These are phyloP conservation scores for Mesorhabditis spiculigera DNA, from an alignment of 2,888 invertebrate species.

Conservation along the genomic window DNA sequence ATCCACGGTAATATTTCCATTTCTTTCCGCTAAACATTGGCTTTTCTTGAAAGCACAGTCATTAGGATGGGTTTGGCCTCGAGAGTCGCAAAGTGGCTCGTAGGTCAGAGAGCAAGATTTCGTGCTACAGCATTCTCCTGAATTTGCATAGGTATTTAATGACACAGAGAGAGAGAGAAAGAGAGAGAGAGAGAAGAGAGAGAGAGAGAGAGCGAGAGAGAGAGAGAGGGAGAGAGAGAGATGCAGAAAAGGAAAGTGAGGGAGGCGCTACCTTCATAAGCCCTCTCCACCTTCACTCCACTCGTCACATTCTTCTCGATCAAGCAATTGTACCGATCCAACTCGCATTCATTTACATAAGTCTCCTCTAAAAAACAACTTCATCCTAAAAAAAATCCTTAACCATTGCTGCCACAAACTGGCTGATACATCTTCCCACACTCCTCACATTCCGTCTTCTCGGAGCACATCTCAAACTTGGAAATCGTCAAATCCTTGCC, in stretches of 20 bases:
- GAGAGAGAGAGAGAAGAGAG: too few species aligned
- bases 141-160: not conserved
- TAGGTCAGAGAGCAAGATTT: conserved; percentile 35
- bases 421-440: conserved; percentile 44
- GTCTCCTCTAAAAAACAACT: conserved; percentile 31
- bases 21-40: conserved; percentile 36
- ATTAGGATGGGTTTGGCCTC: conserved; percentile 37
- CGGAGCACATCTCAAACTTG: conserved; percentile 36
- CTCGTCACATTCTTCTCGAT: conserved; percentile 25
- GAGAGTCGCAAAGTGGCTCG: conserved; percentile 42
- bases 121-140: conserved; percentile 44
- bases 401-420: conserved; percentile 44
- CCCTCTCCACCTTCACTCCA: conserved; percentile 21
- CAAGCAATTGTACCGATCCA: conserved; percentile 40
- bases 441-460: conserved; percentile 27
- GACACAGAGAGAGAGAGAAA: too few species aligned
- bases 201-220: too few species aligned
- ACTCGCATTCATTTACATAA: conserved; percentile 43
- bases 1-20: conserved; percentile 24
- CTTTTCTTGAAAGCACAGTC: conserved; percentile 45
- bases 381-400: not conserved
- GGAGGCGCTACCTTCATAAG: conserved; percentile 26
- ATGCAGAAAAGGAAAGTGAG: not conserved
- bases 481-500: conserved; percentile 37
- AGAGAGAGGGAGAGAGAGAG: too few species aligned